Evolutionary conservation across 2,888 invertebrate genomes (phyloP).

Genomic region (Tipula vernalis): DNA sequence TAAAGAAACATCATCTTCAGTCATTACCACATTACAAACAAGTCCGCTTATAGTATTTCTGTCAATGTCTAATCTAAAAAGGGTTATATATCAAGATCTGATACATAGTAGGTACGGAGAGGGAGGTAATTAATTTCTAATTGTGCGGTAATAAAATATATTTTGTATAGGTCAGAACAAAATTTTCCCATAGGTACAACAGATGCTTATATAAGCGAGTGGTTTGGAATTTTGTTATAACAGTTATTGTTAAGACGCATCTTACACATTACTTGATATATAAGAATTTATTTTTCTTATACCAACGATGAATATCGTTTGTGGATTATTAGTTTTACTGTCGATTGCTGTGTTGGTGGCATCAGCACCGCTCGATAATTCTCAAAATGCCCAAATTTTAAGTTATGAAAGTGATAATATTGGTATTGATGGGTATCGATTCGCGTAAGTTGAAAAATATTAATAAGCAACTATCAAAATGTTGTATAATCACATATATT

Average conservation of each 20-base stretch:
- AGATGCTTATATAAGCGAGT: not conserved
- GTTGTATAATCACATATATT: slow-evolving; percentile 14
- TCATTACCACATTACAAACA: not conserved
- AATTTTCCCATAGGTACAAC: not conserved
- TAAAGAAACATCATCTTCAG: not conserved
- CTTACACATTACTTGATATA: no score
- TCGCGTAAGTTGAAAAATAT: slow-evolving; percentile 39
- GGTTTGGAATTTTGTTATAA: not conserved
- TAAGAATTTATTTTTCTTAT: not conserved
- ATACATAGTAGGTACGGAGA: not conserved
- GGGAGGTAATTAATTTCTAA: not conserved
- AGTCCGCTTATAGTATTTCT: not conserved
- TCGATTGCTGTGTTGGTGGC: slow-evolving; percentile 29
- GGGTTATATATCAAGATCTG: not conserved
- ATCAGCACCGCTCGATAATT: slow-evolving; percentile 27
- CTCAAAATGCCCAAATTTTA: slow-evolving; percentile 40
- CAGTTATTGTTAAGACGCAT: not conserved
- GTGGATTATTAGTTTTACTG: slow-evolving; percentile 26
- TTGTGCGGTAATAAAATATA: not conserved
- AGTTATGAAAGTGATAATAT: slow-evolving; percentile 43
- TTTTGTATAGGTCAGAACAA: not conserved
- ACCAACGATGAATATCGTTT: not conserved
- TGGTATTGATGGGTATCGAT: slow-evolving; percentile 46
- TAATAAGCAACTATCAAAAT: not conserved
- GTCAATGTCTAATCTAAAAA: not conserved